A percentile compares a stretch with the other conserved stretches of the same genome.
Evolutionary conservation across 37 sponge, comb jelly and placozoan species (phyloP).

Genomic region (Beroe ovata): DNA sequence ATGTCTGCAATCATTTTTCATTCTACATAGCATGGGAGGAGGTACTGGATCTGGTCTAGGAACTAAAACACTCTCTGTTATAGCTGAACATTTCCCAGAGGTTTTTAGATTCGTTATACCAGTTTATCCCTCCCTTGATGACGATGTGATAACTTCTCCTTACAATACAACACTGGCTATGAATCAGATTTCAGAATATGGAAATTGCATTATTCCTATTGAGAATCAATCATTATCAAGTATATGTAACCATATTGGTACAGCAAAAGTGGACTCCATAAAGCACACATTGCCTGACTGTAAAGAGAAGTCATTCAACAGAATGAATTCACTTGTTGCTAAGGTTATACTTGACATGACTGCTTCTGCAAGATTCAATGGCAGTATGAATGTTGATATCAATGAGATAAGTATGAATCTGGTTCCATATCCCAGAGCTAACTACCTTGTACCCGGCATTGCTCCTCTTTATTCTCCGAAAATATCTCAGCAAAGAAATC

Average conservation of each 20-base stretch:
- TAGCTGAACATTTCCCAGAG: conserved; percentile 88
- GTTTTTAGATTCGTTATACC: conserved; percentile 82
- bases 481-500: conserved; percentile 66
- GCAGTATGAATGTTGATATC: conserved; percentile 95
- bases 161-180: conserved; percentile 95
- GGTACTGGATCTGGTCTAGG: conserved; percentile 99
- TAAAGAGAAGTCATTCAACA: conserved; percentile 77
- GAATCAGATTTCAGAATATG: conserved; percentile 82
- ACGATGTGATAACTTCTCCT: conserved; percentile 99
- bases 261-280: conserved; percentile 13
- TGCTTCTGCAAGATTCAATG: conserved; percentile 82
- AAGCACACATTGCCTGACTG: conserved; percentile 8
- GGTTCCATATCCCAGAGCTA: conserved; percentile 93
- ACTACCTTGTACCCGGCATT: conserved; percentile 90
- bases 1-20: conserved; percentile 93
- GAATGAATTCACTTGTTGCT: conserved; percentile 96
- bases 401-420: conserved; percentile 99
- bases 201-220: conserved; percentile 95
- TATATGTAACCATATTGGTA: conserved; percentile 8
- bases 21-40: conserved; percentile 98
- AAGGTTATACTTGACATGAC: conserved; percentile 90
- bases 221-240: conserved; percentile 79
- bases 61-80: conserved; percentile 77
- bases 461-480: conserved; percentile 84
- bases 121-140: conserved; percentile 93